These are phyloP conservation scores for Boleophthalmus pectinirostris DNA, from an alignment of 2,113 vertebrate genomes.

Conservation along the genomic window DNA sequence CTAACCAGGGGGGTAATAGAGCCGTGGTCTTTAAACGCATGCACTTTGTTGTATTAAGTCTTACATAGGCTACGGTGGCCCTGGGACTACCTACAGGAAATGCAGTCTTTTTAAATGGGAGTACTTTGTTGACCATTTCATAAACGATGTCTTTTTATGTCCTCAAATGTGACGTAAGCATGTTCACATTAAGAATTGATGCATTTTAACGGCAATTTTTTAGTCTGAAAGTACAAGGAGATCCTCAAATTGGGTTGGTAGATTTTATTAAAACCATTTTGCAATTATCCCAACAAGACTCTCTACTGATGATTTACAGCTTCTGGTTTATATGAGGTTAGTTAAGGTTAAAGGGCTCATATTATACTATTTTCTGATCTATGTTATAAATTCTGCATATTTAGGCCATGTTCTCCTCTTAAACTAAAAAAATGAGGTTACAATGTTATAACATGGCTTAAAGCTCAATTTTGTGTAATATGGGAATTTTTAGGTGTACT, in stretches of 20 bases:
- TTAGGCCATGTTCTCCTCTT: too few species aligned
- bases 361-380: too few species aligned
- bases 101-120: conserved; percentile 53
- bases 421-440: too few species aligned
- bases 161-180: not conserved
- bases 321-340: too few species aligned
- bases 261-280: not conserved
- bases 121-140: not conserved
- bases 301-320: not conserved
- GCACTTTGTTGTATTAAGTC: conserved; percentile 33
- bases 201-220: not conserved
- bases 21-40: conserved; percentile 17
- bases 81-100: conserved; percentile 44
- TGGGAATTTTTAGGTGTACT: too few species aligned
- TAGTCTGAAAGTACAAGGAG: not conserved
- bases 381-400: too few species aligned
- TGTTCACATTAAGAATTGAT: too few species aligned
- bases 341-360: too few species aligned
- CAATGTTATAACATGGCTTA: too few species aligned
- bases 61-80: conserved; percentile 50
- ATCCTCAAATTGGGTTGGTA: not conserved
- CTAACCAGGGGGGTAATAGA: not conserved
- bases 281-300: not conserved
- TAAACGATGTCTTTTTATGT: not conserved
- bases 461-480: too few species aligned